Evolutionary conservation across 2,888 invertebrate genomes (phyloP).

Genomic region (Eugnorisma glareosa): DNA sequence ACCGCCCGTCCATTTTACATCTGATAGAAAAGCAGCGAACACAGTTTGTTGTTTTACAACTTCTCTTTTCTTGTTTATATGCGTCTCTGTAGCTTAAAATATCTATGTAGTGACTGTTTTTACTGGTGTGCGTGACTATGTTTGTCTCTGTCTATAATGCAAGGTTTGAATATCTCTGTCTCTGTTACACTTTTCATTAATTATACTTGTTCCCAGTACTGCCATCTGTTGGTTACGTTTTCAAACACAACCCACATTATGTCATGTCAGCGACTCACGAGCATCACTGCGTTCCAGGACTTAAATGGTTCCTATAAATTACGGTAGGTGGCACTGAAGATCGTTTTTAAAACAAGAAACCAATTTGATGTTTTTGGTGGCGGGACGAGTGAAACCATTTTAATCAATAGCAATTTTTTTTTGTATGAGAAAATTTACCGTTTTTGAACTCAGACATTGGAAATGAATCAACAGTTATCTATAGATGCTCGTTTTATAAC

Average conservation of each 20-base stretch:
- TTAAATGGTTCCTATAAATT: conserved; percentile 31
- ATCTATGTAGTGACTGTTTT: conserved; percentile 75
- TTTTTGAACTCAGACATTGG: neutral
- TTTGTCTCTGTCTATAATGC: conserved; percentile 69
- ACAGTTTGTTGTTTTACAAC: conserved; percentile 90
- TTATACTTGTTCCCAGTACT: conserved; percentile 59
- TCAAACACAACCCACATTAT: neutral
- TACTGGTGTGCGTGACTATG: conserved; percentile 72
- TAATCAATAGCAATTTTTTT: neutral
- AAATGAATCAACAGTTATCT: neutral
- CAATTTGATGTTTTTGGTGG: neutral
- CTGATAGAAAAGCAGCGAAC: conserved; percentile 89
- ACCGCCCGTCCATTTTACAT: conserved; percentile 90
- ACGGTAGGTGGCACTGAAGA: conserved; percentile 55
- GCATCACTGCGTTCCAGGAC: neutral
- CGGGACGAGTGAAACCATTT: neutral
- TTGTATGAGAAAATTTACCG: neutral
- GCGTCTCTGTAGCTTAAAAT: conserved; percentile 81
- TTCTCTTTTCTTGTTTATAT: conserved; percentile 89
- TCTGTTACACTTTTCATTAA: conserved; percentile 79
- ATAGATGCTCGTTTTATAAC: neutral
- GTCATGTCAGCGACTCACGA: conserved; percentile 26
- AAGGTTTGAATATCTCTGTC: conserved; percentile 65
- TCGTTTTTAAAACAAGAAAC: neutral
- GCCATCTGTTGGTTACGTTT: conserved; percentile 77